Evolutionary conservation across 1,140 invertebrate species (phyloP), one percentile per base, ranked within the genome.

Genomic region (Hydropsyche tenuis): DNA sequence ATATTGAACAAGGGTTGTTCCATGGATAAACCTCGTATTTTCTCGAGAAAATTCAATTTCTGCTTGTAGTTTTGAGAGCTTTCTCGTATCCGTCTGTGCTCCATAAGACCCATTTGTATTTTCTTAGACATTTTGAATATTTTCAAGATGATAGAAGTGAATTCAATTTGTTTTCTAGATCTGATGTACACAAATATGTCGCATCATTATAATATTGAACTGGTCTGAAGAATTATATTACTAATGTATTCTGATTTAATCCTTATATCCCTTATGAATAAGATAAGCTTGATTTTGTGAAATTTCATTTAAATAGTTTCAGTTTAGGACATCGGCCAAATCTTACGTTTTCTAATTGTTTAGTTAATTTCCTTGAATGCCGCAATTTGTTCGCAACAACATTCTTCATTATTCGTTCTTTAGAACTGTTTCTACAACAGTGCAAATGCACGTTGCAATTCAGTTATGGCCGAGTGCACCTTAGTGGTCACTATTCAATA

Each of bases 41-140:
- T 27, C 56, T 12, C 22, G 56, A n/a, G 56, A 60, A 20, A 60
- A 60, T 60, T 60, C 56, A 60, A 60, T 60, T 60, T 60, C 56
- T 25, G 56, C 23, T 25, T 14, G 56, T 27, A 25, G 48, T 53
- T 22, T 60, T 23, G 56, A 60, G 56, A 60, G 56, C 56, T 60
- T 60, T 60, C 22, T 18, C 56, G 22, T 7, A 22, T 60, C 56
- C 22, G 12, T 25, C 56, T 37, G 3, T 9, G 9, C 46, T n/a
- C 46, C 3, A 14, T 14, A 5, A 5, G 22, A 22, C 18, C 3
- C 23, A 18, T 22, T 62, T 62, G 22, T 62, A 25, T 62, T 62
- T 22, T 16, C 56, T 2, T n/a, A n/a, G n/a, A n/a, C n/a, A n/a
- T n/a, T n/a, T n/a, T n/a, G n/a, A n/a, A n/a, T n/a, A n/a, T n/a